phyloP scores from a whole-genome alignment of 2,797 vertebrate genomes.

The Premnoplex brunnescens region DNA sequence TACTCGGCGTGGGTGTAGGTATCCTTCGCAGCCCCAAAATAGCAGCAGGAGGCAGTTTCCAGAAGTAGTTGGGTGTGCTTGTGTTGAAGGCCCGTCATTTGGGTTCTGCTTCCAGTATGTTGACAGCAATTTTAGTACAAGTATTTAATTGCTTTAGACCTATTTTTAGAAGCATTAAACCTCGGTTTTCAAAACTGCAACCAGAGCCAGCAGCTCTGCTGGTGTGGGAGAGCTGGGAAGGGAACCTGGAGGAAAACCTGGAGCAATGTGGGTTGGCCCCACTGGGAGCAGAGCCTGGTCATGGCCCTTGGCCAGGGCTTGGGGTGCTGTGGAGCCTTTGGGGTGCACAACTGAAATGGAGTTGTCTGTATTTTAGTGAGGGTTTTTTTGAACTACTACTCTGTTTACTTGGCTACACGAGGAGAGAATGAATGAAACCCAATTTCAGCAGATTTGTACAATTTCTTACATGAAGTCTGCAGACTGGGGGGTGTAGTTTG shows the following conservation, averaged over 20 bases:
- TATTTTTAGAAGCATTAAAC: constrained; percentile 63
- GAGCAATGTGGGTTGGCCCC: background rate
- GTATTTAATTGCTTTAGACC: constrained; percentile 44
- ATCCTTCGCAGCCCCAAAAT: constrained; percentile 27
- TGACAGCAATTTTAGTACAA: constrained; percentile 41
- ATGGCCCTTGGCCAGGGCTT: background rate
- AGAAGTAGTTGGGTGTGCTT: constrained; percentile 13
- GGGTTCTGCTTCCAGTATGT: constrained; percentile 11
- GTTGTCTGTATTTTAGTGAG: background rate
- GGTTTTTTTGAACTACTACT: background rate
- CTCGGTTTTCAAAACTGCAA: constrained; percentile 30
- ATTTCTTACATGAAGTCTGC: background rate
- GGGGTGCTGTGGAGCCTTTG: background rate
- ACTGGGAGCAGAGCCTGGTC: accelerated
- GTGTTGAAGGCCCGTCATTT: background rate
- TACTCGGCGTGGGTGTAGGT: constrained; percentile 2
- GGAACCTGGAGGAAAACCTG: constrained; percentile 15
- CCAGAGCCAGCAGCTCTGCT: background rate
- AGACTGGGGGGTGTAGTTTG: background rate
- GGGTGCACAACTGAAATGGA: accelerated
- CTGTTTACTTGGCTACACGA: background rate
- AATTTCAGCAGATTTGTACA: background rate
- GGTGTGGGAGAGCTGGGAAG: background rate
- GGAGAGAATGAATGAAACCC: background rate
- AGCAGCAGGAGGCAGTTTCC: constrained; percentile 39